A percentile compares a stretch with the other conserved stretches of the same genome.
These are phyloP conservation scores for Enteromius treurensis DNA, from an alignment of 2,797 vertebrate species.

Conservation along the genomic window DNA sequence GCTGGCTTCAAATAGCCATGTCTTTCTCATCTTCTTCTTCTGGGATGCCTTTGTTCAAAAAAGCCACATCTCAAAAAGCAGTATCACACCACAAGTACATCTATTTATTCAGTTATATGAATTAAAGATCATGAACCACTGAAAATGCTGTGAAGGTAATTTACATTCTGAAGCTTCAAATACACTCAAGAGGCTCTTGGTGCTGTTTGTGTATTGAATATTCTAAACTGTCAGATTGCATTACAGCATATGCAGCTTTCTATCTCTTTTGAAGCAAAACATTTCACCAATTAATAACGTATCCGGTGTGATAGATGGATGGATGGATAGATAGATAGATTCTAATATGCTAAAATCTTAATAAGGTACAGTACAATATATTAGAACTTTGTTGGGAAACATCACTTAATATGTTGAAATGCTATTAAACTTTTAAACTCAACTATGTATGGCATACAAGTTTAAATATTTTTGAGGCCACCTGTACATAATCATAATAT, in stretches of 20 bases:
- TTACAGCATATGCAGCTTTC: neutral
- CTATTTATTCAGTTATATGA: neutral
- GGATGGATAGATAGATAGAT: too few species aligned
- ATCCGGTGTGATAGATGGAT: neutral
- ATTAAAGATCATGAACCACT: neutral
- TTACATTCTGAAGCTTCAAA: neutral
- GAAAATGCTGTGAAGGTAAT: neutral
- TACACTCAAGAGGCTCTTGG: neutral
- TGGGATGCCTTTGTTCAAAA: neutral
- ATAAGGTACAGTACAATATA: neutral
- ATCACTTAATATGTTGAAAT: neutral
- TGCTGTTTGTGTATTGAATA: neutral
- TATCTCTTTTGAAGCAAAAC: neutral
- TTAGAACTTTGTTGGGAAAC: neutral
- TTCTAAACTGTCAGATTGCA: neutral
- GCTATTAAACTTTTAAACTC: neutral
- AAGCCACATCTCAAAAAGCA: neutral
- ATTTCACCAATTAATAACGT: neutral
- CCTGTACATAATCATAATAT: neutral
- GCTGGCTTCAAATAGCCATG: slow-evolving; percentile 1
- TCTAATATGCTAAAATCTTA: neutral
- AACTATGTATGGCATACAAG: neutral
- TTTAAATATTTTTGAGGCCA: neutral
- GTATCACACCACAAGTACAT: neutral
- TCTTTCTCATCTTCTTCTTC: neutral